Evolutionary conservation across 2,113 vertebrate species (phyloP), one percentile per base, ranked within the genome.

Genomic region (Donacobius atricapilla): DNA sequence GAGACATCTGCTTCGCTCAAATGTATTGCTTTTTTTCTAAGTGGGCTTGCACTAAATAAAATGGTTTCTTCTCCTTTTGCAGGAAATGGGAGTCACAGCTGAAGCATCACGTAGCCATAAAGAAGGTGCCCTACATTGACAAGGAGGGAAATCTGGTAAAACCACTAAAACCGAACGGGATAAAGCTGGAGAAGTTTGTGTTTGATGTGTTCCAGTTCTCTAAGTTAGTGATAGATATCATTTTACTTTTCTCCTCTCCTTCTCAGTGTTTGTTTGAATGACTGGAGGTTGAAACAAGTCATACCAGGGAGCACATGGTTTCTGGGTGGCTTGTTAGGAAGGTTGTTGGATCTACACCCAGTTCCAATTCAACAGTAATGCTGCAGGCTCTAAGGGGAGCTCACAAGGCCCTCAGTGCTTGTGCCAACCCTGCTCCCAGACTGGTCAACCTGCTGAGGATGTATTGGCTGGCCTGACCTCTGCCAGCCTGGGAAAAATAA

Each of bases 171-270:
- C 98, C 99, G 1, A 99, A 99, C 0, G 99, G 98, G 72, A 99
- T 99, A 79, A 99, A 99, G 98, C 98, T 99, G 99, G 99, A 99
- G 98, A 99, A 99, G 96, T 99, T 99, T 97, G 99, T 99, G 84
- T 99, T 99, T 96, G 99, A 99, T 27, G 99, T 99, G 91, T 99
- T 99, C 96, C 98, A 97, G 65, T 99, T 99, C 91, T 98, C 99
- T 76, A 98, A 98, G 99, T 99, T 86, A 98, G 98, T 98, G 94
- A 63, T 18, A 66, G 89, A 83, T 33, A 6, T 37, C 1, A 30
- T 93, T 93, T 93, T 83, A 51, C 82, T 84, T 90, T 78, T 72
- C 28, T 60, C 30, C 24, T 61, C 27, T 35, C 27, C 23, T 75
- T 88, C 33, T 89, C 37, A 53, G 11, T 91, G 54, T 83, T 79